Evolutionary conservation across 2,888 invertebrate species (phyloP).

Genomic region (Imbricaverruca yamaguchii): DNA sequence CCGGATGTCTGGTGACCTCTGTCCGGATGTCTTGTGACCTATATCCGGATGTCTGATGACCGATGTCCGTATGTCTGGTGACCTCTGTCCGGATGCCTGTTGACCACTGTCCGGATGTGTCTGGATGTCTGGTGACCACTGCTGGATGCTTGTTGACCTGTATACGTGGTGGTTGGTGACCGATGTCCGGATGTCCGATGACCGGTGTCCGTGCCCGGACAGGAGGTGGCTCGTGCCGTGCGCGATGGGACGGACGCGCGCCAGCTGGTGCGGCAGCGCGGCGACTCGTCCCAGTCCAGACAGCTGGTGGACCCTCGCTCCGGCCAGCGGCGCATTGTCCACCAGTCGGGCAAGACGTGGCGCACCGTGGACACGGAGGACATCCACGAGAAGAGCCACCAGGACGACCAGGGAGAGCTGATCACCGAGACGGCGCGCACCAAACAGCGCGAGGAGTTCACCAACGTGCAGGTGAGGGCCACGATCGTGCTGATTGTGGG

Average conservation of each 20-base stretch:
- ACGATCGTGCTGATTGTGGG: too few relatives aligned
- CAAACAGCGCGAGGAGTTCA: constrained; percentile 52
- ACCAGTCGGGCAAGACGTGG: constrained; percentile 31
- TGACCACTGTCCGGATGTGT: neutral
- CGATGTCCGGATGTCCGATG: neutral
- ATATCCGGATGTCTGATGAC: too few relatives aligned
- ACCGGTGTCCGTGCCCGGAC: neutral
- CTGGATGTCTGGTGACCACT: too few relatives aligned
- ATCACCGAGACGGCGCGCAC: constrained; percentile 57
- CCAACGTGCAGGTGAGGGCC: constrained; percentile 45
- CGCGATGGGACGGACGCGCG: neutral
- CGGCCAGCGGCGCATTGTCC: constrained; percentile 26
- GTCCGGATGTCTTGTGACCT: too few relatives aligned
- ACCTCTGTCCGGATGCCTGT: neutral
- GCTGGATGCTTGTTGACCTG: too few relatives aligned
- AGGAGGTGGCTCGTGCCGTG: neutral
- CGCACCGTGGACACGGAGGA: constrained; percentile 74
- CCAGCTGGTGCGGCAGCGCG: constrained; percentile 25
- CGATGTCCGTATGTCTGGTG: too few relatives aligned
- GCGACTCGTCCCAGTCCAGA: constrained; percentile 25
- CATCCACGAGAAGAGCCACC: constrained; percentile 45
- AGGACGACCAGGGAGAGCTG: constrained; percentile 60
- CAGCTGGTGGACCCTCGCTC: constrained; percentile 28
- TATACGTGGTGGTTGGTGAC: neutral
- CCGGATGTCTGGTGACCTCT: too few relatives aligned